phyloP scores from a whole-genome alignment of 1,140 invertebrate species.

The Drosophila serrata region DNA sequence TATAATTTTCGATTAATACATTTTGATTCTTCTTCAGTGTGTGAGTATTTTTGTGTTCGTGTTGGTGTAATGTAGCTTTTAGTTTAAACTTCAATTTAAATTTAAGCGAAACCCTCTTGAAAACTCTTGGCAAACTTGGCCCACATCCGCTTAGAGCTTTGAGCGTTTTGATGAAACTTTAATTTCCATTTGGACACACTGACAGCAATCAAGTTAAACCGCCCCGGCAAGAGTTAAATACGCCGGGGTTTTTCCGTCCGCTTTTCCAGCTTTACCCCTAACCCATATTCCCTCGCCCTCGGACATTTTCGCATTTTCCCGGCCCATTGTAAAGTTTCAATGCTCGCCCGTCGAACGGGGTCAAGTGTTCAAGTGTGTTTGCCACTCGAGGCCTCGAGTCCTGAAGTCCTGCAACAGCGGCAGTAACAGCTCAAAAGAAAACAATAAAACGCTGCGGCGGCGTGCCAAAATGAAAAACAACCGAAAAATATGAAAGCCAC shows the following conservation, averaged over 20 bases:
- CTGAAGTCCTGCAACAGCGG: slow-evolving; percentile 43
- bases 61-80: background rate
- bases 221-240: slow-evolving; percentile 43
- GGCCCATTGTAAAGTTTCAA: slow-evolving; percentile 70
- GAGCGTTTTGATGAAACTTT: slow-evolving; percentile 58
- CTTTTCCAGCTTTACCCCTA: background rate
- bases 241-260: slow-evolving; percentile 1
- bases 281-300: background rate
- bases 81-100: slow-evolving; percentile 21
- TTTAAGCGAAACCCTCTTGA: slow-evolving; percentile 9
- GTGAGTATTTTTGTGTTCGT: background rate
- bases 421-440: slow-evolving; percentile 63
- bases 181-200: slow-evolving; percentile 72
- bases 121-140: slow-evolving; percentile 48
- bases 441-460: slow-evolving; percentile 73
- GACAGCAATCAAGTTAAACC: slow-evolving; percentile 63
- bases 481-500: slow-evolving; percentile 49
- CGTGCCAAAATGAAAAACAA: slow-evolving; percentile 45
- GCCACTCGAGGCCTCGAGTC: slow-evolving; percentile 68
- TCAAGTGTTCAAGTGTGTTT: slow-evolving; percentile 72
- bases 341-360: slow-evolving; percentile 59
- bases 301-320: slow-evolving; percentile 12
- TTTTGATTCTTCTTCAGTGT: slow-evolving; percentile 50
- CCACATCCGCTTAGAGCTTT: slow-evolving; percentile 45
- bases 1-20: slow-evolving; percentile 53